These are phyloP conservation scores for Alviniconcha marisindica DNA, from an alignment of 1,140 invertebrate genomes.

Conservation along the genomic window DNA sequence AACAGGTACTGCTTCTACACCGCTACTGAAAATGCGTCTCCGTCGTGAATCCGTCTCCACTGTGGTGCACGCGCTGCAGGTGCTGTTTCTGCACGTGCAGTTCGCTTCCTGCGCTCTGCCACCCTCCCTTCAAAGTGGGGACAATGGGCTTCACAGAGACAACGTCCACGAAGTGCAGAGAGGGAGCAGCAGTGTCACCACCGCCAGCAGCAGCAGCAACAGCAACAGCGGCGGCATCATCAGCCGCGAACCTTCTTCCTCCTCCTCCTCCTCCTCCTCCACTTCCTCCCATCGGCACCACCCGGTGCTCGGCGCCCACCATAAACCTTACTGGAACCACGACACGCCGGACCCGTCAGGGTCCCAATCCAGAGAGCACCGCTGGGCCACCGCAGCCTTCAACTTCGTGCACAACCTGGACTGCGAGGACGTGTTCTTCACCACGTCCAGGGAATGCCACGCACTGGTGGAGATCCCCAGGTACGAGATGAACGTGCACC, in stretches of 20 bases:
- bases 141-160: too few relatives aligned
- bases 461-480: slow-evolving; percentile 49
- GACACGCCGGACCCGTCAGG: slow-evolving; percentile 32
- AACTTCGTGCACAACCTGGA: slow-evolving; percentile 55
- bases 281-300: background rate
- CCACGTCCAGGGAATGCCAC: slow-evolving; percentile 56
- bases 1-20: background rate
- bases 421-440: slow-evolving; percentile 64
- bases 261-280: background rate
- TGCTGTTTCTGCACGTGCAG: background rate
- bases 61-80: background rate
- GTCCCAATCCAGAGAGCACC: slow-evolving; percentile 34
- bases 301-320: too few relatives aligned
- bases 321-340: slow-evolving; percentile 19
- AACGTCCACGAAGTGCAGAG: background rate
- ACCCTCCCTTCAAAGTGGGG: background rate
- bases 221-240: background rate
- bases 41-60: background rate
- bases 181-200: background rate
- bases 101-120: background rate
- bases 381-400: slow-evolving; percentile 64
- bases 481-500: slow-evolving; percentile 61
- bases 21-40: slow-evolving; percentile 9
- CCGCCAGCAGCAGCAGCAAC: background rate
- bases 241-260: background rate